Evolutionary conservation across 2,797 vertebrate genomes (phyloP), one percentile per base, ranked within the genome.

Genomic region (Apogon hyalosoma): DNA sequence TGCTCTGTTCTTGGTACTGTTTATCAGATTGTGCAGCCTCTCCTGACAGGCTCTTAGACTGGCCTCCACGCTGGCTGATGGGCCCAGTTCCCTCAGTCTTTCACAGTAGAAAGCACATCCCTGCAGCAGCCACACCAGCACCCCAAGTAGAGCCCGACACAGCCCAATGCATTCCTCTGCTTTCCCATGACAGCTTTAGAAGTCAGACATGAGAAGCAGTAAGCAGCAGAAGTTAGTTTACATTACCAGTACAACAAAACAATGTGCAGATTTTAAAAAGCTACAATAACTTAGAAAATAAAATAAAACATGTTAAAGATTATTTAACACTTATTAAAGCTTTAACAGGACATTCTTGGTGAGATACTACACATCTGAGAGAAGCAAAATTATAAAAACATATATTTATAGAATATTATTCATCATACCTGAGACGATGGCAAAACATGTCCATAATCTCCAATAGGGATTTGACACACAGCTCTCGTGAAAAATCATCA

Each of bases 381-480:
- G 13, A 49, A 13, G 10, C 11, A 52, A 40, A 0, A 49, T 2
- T 4, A 24, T 24, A 24, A 24, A 24, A 24, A 54, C 14, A 16
- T 38, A 12, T 11, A 53, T 6, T 53, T 5, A 4, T 53, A 10
- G 11, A 16, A 11, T 13, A 16, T 36, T 55, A 24, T 56, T 28
- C 13, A 24, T 6, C 62, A 15, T 71, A 95, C 97, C 96, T 97
- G 65, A 99, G 95, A 41, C 94, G 94, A 87, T 96, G 95, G 77
- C 95, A 97, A 85, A 98, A 99, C 97, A 98, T 99, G 90, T 98
- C 96, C 96, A 98, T 96, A 81, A 99, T 96, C 73, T 99, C 97
- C 86, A 99, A 70, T 75, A 99, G 86, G 0, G 97, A 94, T 77
- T 97, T 96, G 47, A 99, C 91, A 51, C 97, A 99, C 58, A 98